Evolutionary conservation across 2,113 vertebrate species (phyloP).

Genomic region (Paradoxurus hermaphroditus): DNA sequence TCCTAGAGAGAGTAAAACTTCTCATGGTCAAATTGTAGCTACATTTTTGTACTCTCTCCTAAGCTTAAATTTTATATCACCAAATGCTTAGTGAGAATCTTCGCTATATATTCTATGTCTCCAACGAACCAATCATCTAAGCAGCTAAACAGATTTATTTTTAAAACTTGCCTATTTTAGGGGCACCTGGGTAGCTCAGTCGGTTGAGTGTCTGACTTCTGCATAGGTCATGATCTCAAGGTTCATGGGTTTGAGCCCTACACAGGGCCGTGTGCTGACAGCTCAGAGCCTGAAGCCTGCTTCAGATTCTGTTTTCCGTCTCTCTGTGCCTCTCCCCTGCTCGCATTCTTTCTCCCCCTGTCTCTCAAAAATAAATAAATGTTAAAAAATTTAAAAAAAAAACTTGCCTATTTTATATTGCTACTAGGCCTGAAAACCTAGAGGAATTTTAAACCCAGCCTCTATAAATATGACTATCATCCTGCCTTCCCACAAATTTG

Average conservation of each 20-base stretch:
- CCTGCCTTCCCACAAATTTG: not conserved
- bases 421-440: not conserved
- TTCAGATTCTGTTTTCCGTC: no score
- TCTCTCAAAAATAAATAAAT: no score
- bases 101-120: not conserved
- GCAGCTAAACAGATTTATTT: not conserved
- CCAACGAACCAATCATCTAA: not conserved
- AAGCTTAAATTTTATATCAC: not conserved
- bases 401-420: not conserved
- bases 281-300: no score
- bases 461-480: not conserved
- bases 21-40: not conserved
- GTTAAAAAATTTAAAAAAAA: no score
- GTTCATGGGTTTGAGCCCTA: no score
- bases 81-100: not conserved
- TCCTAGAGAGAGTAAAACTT: not conserved
- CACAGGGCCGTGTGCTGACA: no score
- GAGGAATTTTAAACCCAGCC: not conserved
- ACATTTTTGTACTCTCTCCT: not conserved
- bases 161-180: not conserved
- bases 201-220: no score
- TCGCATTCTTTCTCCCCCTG: no score
- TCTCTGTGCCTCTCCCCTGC: no score
- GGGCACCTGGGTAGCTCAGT: no score
- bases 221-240: no score